Evolutionary conservation across 2,888 invertebrate species (phyloP).

Genomic region (Clostera curtula): DNA sequence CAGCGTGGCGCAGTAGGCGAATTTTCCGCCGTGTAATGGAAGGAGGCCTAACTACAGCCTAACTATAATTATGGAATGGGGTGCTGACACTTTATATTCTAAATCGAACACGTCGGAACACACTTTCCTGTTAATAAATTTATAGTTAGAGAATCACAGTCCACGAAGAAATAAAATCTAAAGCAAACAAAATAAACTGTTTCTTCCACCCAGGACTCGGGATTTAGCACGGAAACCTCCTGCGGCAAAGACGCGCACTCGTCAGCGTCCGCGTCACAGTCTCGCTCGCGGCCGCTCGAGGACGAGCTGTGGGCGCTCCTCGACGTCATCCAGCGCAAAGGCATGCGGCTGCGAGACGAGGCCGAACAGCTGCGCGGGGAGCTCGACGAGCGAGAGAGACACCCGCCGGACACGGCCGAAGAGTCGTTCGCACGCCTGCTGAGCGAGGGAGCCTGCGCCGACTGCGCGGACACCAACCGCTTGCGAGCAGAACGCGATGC

Average conservation of each 20-base stretch:
- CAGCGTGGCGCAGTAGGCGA: no score
- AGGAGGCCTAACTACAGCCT: no score
- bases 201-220: constrained; percentile 78
- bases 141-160: no score
- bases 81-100: no score
- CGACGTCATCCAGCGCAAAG: constrained; percentile 90
- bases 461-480: constrained; percentile 65
- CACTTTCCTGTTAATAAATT: no score
- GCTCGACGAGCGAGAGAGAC: constrained; percentile 41
- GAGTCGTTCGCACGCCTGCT: constrained; percentile 75
- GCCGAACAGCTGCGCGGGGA: constrained; percentile 78
- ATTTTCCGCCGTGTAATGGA: no score
- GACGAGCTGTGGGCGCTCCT: constrained; percentile 90
- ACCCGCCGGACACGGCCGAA: constrained; percentile 73
- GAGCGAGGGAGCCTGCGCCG: constrained; percentile 31
- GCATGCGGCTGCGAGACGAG: constrained; percentile 79
- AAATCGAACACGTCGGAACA: no score
- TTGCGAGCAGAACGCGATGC: constrained; percentile 82
- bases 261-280: constrained; percentile 74
- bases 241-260: constrained; percentile 87
- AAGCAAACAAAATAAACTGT: no score
- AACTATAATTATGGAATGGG: no score
- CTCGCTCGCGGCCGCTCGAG: constrained; percentile 74
- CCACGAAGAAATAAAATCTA: no score
- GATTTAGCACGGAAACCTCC: constrained; percentile 92